Evolutionary conservation across 2,888 invertebrate species (phyloP), one percentile per base, ranked within the genome.

Genomic region (Hirtodrosophila cameraria): DNA sequence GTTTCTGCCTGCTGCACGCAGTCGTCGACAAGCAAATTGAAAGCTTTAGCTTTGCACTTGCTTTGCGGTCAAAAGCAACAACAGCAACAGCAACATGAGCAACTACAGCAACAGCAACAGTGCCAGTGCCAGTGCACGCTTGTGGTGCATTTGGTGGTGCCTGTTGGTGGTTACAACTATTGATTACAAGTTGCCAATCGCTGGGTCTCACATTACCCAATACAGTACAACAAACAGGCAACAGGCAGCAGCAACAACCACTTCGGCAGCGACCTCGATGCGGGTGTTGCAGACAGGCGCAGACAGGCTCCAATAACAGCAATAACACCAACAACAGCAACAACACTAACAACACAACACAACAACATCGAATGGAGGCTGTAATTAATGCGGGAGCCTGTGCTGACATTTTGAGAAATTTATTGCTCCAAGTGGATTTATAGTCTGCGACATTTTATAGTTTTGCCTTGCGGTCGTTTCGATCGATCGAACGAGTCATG

Each of bases 381-480:
- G 86, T 86, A 88, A 88, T 88, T 88, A 86, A 86, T 86, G 86
- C 86, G 86, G 86, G 86, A 88, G 86, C 88, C 83, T 80, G 86
- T 71, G 86, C 88, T 83, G 82, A 83, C 82, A 83, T 87, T 83
- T 83, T 83, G 87, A 87, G 82, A 83, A 83, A 83, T 83, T 83
- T 83, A 83, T 83, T 86, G 88, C 88, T 68, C 74, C 82, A 84
- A 87, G 82, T 83, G 82, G 82, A 83, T 83, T 83, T 83, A 83
- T 83, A 84, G 82, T 83, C 82, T 88, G 82, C 82, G 82, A 83
- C 82, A 83, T 83, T 83, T 87, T 83, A 83, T 83, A 87, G 82
- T 80, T 74, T 84, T 86, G 69, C 78, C 74, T 82, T 79, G 86
- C 59, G 80, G 86, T 87, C 81, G 53, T 39, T 61, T 42, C 72